Base-by-base conservation (phyloP, 2,888 invertebrate genomes). In the Oscheius myriophilus region DNA sequence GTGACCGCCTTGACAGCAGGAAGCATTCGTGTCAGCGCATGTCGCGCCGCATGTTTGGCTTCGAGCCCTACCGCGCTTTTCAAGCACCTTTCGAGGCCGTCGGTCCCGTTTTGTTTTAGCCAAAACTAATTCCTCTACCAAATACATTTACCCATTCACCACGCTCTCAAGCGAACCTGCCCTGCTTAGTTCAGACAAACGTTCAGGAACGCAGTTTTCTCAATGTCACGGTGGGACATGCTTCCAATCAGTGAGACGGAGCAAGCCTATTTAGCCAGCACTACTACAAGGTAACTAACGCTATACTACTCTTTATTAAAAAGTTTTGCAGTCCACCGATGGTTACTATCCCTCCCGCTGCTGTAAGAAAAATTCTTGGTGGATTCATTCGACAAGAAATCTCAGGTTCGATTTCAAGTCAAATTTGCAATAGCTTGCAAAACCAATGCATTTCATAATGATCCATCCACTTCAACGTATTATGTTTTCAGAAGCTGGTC, bases 171-270 rank as follows among this genome's bases (percentile, higher is more conserved):
- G 49, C 49, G 2, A 11, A 11, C 49, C 16, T 18, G 18, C 11
- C 11, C 23, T 18, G 2, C 23, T 18, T 49, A 49, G 18, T 18
- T 18, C 18, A 18, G 3, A 21, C 49, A 18, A 18, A 1, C 1
- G 18, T 49, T 18, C 49, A 23, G 23, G 23, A 49, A 54, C n/a
- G 54, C 41, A 54, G n/a, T 39, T 54, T 25, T 49, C 49, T 39
- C 9, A 11, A 71, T 78, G 75, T 70, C 75, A 16, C 77, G 84
- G 11, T 84, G 84, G 84, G 78, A 81, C 52, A 75, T 71, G 46
- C 72, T 83, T 21, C 80, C 81, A 0, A 73, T 76, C 49, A 81
- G 81, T 63, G 82, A 81, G 67, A 83, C 83, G 52, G 83, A 84
- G 58, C 79, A 79, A 67, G 70, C 77, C 11, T 80, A 81, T 61